Conservation (phyloP, 2,888 invertebrate genomes). For the Timema podura region DNA sequence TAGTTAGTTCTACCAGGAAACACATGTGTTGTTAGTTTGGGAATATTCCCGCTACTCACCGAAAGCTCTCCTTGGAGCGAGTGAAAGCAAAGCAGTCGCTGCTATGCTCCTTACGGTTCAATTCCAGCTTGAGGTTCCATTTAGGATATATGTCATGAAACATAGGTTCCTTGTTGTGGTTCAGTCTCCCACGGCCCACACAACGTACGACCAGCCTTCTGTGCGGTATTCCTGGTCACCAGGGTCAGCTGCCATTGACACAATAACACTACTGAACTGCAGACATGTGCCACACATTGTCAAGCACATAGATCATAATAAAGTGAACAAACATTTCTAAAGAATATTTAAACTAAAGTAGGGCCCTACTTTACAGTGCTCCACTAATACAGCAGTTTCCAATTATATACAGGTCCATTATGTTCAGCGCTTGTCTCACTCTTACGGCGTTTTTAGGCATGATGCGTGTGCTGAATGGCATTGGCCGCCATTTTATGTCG, state of each 20-base stretch:
- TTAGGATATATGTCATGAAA: slow-evolving; percentile 79
- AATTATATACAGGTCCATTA: too few species aligned
- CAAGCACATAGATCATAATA: too few species aligned
- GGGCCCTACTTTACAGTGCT: too few species aligned
- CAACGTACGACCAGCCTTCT: slow-evolving; percentile 57
- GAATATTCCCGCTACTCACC: slow-evolving; percentile 33
- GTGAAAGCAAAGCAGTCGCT: slow-evolving; percentile 75
- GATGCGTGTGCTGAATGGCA: too few species aligned
- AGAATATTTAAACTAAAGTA: too few species aligned
- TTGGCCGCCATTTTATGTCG: too few species aligned
- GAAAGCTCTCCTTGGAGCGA: slow-evolving; percentile 38
- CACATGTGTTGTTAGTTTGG: neutral
- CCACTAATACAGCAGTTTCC: too few species aligned
- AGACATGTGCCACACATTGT: too few species aligned
- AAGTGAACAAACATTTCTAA: too few species aligned
- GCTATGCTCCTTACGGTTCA: slow-evolving; percentile 59
- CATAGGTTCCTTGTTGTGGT: slow-evolving; percentile 71
- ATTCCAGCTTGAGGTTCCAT: slow-evolving; percentile 60
- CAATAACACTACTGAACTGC: too few species aligned
- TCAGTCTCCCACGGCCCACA: slow-evolving; percentile 81
- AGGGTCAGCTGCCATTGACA: slow-evolving; percentile 58
- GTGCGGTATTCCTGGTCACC: slow-evolving; percentile 70
- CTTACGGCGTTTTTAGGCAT: too few species aligned
- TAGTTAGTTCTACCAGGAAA: neutral
- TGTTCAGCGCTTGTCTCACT: too few species aligned